These are phyloP conservation scores for Peromyscus melanophrys DNA, from an alignment of 2,797 vertebrate genomes.

Conservation along the genomic window DNA sequence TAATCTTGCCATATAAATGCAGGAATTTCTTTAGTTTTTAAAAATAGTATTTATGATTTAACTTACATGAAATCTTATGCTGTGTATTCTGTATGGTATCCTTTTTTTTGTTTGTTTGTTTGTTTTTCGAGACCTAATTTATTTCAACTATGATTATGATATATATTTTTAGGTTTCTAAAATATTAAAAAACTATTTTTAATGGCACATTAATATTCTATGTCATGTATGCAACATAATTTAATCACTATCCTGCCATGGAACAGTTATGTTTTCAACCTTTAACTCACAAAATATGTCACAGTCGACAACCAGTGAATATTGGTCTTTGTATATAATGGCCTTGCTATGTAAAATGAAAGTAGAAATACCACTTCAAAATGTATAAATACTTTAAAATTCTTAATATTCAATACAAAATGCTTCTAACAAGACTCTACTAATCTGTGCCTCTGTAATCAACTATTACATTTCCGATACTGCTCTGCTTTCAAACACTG, in stretches of 20 bases:
- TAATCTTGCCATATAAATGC: background rate
- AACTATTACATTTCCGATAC: background rate
- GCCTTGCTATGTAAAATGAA: background rate
- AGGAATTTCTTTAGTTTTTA: slow-evolving; percentile 21
- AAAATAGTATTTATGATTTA: background rate
- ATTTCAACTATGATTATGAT: background rate
- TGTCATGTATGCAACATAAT: background rate
- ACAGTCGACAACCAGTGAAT: background rate
- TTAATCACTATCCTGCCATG: background rate
- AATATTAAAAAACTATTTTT: background rate
- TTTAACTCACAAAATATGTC: slow-evolving; percentile 37
- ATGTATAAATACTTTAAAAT: slow-evolving; percentile 14
- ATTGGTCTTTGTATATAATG: background rate
- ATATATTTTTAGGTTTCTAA: background rate
- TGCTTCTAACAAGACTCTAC: background rate
- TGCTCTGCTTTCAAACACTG: background rate
- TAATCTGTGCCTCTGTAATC: background rate
- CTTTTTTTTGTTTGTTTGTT: no score
- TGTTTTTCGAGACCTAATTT: no score
- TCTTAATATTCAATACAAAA: slow-evolving; percentile 11
- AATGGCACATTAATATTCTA: background rate
- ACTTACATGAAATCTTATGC: background rate
- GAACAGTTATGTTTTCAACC: slow-evolving; percentile 13
- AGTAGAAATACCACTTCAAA: background rate
- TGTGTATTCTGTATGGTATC: background rate